A percentile compares a stretch with the other conserved stretches of the same genome.
phyloP scores from a whole-genome alignment of 2,113 vertebrate species.

The Dryoscopus gambensis region DNA sequence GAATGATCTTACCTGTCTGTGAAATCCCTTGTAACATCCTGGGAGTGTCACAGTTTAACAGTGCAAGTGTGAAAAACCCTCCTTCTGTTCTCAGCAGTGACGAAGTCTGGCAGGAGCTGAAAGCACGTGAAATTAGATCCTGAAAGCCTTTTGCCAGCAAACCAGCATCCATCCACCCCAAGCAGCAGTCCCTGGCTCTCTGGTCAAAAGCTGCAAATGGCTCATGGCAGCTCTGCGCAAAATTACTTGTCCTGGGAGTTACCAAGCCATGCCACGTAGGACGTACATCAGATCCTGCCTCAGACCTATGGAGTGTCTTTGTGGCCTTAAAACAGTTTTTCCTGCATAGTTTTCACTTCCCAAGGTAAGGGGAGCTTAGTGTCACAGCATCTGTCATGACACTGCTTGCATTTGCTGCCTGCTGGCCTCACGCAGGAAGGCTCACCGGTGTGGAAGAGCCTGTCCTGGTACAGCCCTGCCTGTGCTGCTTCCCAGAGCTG shows the following conservation, averaged over 20 bases:
- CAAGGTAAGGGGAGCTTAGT: neutral
- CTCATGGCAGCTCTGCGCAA: neutral
- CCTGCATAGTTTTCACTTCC: neutral
- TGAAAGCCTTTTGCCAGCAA: neutral
- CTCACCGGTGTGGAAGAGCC: rapidly evolving
- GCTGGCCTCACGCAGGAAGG: neutral
- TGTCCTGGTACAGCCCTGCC: neutral
- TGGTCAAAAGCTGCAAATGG: neutral
- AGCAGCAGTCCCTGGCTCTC: neutral
- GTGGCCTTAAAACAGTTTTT: neutral
- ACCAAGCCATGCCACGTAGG: rapidly evolving
- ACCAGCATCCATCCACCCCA: neutral
- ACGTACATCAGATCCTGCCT: neutral
- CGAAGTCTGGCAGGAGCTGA: neutral
- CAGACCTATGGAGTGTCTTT: neutral
- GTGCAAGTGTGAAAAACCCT: neutral
- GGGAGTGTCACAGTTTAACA: neutral
- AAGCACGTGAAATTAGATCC: neutral
- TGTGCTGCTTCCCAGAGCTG: neutral
- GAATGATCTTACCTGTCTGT: neutral
- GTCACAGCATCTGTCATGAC: neutral
- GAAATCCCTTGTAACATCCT: neutral
- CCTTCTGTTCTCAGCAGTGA: neutral
- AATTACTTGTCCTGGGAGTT: neutral
- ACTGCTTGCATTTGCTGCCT: neutral